Evolutionary conservation across 35 echinoderm and acorn worm genomes (phyloP).

Genomic region (Stichopus chloronotus): DNA sequence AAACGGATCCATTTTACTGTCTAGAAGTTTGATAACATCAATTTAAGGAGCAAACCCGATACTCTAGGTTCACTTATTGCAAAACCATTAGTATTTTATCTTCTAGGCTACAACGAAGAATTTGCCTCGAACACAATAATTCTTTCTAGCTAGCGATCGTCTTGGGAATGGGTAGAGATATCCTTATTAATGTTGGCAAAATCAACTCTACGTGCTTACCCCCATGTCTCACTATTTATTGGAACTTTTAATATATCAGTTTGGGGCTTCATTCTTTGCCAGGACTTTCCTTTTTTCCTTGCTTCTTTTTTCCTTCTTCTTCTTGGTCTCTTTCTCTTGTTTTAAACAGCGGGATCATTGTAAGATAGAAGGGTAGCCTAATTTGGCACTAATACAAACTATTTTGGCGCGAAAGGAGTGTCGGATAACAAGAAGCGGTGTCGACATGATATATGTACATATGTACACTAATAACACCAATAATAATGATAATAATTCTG

Average conservation of each 20-base stretch:
- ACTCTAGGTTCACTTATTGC: constrained; percentile 55
- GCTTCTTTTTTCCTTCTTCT: background rate
- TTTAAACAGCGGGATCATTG: constrained; percentile 46
- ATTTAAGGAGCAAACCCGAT: constrained; percentile 63
- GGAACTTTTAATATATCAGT: constrained; percentile 68
- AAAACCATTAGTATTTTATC: constrained; percentile 71
- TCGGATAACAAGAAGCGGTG: constrained; percentile 25
- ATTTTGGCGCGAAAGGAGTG: constrained; percentile 38
- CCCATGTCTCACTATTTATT: constrained; percentile 56
- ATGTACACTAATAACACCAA: too few species aligned
- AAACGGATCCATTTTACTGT: constrained; percentile 49
- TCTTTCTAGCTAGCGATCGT: constrained; percentile 31
- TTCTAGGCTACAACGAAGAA: constrained; percentile 43
- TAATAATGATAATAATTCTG: background rate
- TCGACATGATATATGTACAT: background rate
- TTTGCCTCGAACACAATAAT: constrained; percentile 49
- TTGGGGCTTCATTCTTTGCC: constrained; percentile 19
- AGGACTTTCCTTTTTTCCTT: too few species aligned
- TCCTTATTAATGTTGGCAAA: constrained; percentile 59
- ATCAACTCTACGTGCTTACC: constrained; percentile 59
- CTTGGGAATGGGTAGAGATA: constrained; percentile 50
- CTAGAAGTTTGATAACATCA: constrained; percentile 64
- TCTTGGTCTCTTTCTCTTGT: background rate
- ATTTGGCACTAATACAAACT: constrained; percentile 64
- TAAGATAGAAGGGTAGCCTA: constrained; percentile 51